Evolutionary conservation across 2,888 invertebrate species (phyloP).

Genomic region (Hypena proboscidalis): DNA sequence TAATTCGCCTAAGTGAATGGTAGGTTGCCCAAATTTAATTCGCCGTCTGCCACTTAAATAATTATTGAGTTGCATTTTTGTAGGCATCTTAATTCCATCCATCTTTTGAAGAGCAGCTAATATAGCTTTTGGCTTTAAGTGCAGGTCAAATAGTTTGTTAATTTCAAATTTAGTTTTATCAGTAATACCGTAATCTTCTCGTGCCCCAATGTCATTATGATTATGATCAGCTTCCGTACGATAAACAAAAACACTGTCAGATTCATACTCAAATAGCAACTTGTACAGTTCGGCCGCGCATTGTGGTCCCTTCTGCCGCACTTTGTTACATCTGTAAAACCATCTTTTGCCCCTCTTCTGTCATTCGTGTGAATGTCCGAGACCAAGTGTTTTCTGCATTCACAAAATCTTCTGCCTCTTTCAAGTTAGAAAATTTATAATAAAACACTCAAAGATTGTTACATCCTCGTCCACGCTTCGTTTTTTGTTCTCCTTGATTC

Average conservation of each 20-base stretch:
- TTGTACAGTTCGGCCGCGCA: constrained; percentile 13
- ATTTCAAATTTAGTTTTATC: neutral
- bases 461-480: no score
- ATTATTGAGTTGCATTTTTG: no score
- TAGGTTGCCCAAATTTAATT: no score
- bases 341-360: constrained; percentile 16
- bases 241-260: constrained; percentile 7
- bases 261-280: constrained; percentile 10
- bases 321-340: constrained; percentile 19
- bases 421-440: no score
- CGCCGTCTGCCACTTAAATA: no score
- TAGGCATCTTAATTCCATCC: no score
- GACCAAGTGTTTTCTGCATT: constrained; percentile 16
- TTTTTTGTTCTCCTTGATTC: no score
- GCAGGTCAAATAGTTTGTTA: neutral
- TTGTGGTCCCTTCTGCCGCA: constrained; percentile 13
- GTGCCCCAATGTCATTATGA: constrained; percentile 15
- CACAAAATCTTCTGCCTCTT: constrained; percentile 13
- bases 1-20: neutral
- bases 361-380: constrained; percentile 11
- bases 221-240: constrained; percentile 10
- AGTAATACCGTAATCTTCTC: neutral
- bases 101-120: no score
- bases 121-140: neutral
- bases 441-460: no score